Conservation (phyloP, 1,140 invertebrate genomes). For the Philopotamus ludificatus region DNA sequence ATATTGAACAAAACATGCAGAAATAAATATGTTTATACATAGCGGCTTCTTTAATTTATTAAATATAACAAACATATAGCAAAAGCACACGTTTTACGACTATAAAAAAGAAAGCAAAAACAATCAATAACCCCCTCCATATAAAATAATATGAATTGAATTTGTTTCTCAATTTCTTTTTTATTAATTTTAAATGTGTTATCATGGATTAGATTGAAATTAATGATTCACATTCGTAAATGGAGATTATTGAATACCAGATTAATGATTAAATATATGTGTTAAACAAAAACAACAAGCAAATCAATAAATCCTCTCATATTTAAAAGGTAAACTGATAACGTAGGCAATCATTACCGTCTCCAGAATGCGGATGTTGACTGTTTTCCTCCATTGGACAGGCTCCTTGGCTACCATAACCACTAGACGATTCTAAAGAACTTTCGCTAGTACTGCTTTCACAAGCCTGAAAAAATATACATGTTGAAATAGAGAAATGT, state of each 20-base stretch:
- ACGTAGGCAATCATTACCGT: no score
- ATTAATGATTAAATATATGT: no score
- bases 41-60: no score
- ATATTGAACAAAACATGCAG: slow-evolving; percentile 1
- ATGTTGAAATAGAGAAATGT: not conserved
- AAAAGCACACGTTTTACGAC: not conserved
- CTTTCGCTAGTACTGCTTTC: slow-evolving; percentile 73
- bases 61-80: not conserved
- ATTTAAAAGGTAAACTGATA: no score
- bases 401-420: slow-evolving; percentile 72
- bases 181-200: not conserved
- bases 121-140: no score
- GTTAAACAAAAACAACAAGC: not conserved
- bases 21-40: slow-evolving; percentile 1
- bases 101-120: not conserved
- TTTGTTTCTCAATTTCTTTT: not conserved
- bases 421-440: slow-evolving; percentile 73
- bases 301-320: not conserved
- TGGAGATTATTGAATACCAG: not conserved
- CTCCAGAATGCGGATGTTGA: slow-evolving; percentile 46
- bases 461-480: slow-evolving; percentile 47
- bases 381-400: slow-evolving; percentile 52
- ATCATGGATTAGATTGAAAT: not conserved
- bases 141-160: no score
- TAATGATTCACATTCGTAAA: not conserved